Evolutionary conservation across 2,113 vertebrate genomes (phyloP).

Genomic region (Nettapus auritus): DNA sequence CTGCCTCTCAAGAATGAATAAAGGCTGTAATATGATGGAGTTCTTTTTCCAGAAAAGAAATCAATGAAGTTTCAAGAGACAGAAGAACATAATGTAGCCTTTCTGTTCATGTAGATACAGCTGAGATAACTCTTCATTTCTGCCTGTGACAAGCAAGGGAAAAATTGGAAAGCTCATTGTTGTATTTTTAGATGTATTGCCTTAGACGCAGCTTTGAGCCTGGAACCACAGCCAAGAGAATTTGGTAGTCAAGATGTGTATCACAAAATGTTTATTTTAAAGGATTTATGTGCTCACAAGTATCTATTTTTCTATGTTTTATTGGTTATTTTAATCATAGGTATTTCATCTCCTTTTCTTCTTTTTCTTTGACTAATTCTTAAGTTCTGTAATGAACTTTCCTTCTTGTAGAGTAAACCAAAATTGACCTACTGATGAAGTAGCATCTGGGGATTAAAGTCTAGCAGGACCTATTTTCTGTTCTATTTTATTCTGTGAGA

Average conservation of each 20-base stretch:
- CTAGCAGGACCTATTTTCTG: neutral
- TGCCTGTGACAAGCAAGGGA: neutral
- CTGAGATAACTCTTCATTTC: neutral
- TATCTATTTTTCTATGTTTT: neutral
- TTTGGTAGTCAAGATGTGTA: neutral
- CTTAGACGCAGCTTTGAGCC: neutral
- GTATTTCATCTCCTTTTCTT: neutral
- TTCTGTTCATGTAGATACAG: neutral
- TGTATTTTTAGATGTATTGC: neutral
- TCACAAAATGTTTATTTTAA: neutral
- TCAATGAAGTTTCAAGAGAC: neutral
- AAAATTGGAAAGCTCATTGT: neutral
- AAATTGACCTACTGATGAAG: neutral
- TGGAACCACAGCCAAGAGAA: neutral
- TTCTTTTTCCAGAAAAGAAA: neutral
- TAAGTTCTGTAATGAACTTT: neutral
- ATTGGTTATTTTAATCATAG: neutral
- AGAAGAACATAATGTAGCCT: neutral
- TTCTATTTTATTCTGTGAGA: neutral
- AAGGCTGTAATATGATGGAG: neutral
- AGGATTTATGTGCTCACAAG: accelerated
- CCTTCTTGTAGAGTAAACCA: neutral
- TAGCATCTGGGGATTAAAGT: neutral
- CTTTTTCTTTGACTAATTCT: neutral
- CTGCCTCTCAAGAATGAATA: neutral